phyloP scores from a whole-genome alignment of 2,888 invertebrate genomes.

The Hemithea aestivaria region DNA sequence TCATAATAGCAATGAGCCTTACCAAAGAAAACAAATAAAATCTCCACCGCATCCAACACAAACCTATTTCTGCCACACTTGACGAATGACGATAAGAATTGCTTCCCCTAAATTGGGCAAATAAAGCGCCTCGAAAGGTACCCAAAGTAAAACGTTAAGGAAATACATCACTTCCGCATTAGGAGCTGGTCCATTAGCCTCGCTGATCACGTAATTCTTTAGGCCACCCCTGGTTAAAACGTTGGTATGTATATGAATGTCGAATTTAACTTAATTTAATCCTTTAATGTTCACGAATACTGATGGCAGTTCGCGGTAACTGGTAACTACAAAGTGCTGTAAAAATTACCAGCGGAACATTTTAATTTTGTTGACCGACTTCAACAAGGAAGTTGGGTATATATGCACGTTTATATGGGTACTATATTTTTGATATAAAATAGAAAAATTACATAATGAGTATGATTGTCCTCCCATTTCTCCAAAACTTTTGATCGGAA shows the following conservation, averaged over 20 bases:
- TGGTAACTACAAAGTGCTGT: constrained; percentile 8
- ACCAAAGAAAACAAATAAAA: too few relatives aligned
- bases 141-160: constrained; percentile 16
- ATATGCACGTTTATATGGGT: too few relatives aligned
- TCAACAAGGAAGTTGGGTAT: too few relatives aligned
- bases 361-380: too few relatives aligned
- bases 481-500: too few relatives aligned
- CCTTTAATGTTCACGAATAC: constrained; percentile 25
- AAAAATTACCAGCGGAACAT: too few relatives aligned
- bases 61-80: background rate
- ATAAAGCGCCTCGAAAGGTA: constrained; percentile 8
- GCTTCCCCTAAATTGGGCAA: background rate
- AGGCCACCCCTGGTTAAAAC: constrained; percentile 35
- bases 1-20: too few relatives aligned
- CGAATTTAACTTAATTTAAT: constrained; percentile 35
- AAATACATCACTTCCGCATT: constrained; percentile 21
- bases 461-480: too few relatives aligned
- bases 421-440: too few relatives aligned
- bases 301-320: constrained; percentile 11
- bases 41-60: too few relatives aligned
- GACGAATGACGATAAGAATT: constrained; percentile 1
- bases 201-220: constrained; percentile 31
- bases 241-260: constrained; percentile 33
- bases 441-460: too few relatives aligned
- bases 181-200: constrained; percentile 26